Evolutionary conservation across 2,113 vertebrate species (phyloP).

Genomic region (Lamprotornis superbus): DNA sequence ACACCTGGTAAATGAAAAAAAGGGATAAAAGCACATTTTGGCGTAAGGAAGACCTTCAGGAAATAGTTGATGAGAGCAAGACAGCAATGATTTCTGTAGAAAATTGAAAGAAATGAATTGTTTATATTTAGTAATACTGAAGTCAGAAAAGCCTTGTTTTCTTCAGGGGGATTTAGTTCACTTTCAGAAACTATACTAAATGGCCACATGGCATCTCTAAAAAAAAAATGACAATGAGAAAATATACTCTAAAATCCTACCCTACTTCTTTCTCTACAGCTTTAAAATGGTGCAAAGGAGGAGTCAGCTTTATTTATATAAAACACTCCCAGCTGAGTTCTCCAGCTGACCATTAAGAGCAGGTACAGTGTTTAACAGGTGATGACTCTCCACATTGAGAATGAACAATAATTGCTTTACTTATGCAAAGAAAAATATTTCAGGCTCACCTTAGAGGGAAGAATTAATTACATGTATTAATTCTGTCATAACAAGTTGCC

Average conservation of each 20-base stretch:
- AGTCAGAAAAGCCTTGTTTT: neutral
- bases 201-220: neutral
- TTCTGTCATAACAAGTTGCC: neutral
- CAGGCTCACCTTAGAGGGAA: neutral
- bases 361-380: neutral
- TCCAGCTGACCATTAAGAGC: conserved; percentile 10
- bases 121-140: neutral
- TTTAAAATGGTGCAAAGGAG: conserved; percentile 30
- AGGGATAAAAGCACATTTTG: neutral
- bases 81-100: neutral
- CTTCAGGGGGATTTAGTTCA: neutral
- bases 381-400: neutral
- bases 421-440: neutral
- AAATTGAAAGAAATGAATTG: neutral
- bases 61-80: neutral
- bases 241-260: neutral
- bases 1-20: neutral
- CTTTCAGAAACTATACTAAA: neutral
- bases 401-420: neutral
- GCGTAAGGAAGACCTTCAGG: neutral
- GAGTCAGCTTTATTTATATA: conserved; percentile 14
- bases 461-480: neutral
- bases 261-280: neutral
- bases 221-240: neutral
- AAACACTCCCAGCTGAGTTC: neutral